These are phyloP conservation scores for Mus caroli DNA, from an alignment of 2,797 vertebrate genomes.

Conservation along the genomic window DNA sequence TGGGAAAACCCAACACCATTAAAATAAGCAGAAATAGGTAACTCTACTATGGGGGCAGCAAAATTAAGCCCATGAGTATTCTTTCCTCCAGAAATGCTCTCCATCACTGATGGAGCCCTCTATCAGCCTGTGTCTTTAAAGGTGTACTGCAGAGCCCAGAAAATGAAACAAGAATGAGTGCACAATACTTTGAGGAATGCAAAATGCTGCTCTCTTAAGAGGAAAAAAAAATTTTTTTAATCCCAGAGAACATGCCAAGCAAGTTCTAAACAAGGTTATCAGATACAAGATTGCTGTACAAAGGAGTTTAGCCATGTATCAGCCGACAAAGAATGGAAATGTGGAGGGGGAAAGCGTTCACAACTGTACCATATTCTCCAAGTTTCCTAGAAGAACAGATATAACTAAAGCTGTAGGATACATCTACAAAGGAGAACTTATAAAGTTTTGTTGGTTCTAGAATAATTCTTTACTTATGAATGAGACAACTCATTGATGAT, in stretches of 20 bases:
- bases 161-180: background rate
- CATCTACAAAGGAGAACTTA: conserved; percentile 27
- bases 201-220: conserved; percentile 24
- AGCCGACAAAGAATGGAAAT: conserved; percentile 30
- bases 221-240: background rate
- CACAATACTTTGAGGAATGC: background rate
- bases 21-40: conserved; percentile 21
- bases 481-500: background rate
- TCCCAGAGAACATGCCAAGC: background rate
- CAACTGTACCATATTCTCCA: conserved; percentile 26
- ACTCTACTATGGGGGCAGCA: conserved; percentile 24
- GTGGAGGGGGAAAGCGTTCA: conserved; percentile 29
- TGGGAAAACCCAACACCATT: conserved; percentile 13
- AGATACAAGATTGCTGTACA: conserved; percentile 70
- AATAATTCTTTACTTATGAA: conserved; percentile 28
- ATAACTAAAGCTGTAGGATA: background rate
- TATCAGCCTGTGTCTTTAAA: background rate
- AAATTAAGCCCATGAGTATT: conserved; percentile 49
- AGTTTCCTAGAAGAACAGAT: background rate
- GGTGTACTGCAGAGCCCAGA: background rate
- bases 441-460: background rate
- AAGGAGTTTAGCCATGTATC: background rate
- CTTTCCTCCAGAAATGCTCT: background rate
- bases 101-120: background rate
- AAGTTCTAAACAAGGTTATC: conserved; percentile 50